Conservation (phyloP, 2,797 vertebrate species). For the Momotus momota region DNA sequence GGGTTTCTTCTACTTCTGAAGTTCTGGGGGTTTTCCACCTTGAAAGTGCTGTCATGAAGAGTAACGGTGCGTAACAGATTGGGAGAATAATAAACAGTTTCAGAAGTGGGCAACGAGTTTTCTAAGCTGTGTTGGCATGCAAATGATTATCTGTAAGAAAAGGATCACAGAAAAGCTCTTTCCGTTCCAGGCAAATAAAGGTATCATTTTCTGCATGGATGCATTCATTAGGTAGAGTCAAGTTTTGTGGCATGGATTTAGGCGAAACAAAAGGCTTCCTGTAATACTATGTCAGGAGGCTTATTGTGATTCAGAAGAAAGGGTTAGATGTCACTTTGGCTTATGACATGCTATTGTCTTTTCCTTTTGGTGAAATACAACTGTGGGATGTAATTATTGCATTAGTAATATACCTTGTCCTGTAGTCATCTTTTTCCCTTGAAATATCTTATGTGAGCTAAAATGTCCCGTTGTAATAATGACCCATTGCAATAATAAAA, state of each 20-base stretch:
- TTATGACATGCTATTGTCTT: conserved; percentile 39
- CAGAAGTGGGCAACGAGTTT: background rate
- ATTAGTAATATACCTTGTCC: conserved; percentile 9
- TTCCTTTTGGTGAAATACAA: conserved; percentile 35
- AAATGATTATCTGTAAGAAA: background rate
- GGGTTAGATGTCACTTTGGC: background rate
- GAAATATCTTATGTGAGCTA: conserved; percentile 48
- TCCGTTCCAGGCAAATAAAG: background rate
- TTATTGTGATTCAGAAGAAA: conserved; percentile 28
- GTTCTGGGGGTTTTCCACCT: rapidly evolving
- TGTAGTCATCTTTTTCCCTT: conserved; percentile 27
- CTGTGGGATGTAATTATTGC: conserved; percentile 62
- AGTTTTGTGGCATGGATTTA: background rate
- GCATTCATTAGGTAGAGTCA: background rate
- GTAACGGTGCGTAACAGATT: background rate
- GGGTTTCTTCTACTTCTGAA: background rate
- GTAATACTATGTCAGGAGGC: background rate
- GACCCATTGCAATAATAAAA: conserved; percentile 59
- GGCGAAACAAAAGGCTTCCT: background rate
- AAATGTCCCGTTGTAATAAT: conserved; percentile 45
- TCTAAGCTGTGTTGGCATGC: background rate
- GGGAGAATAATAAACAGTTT: background rate
- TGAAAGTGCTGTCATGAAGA: background rate
- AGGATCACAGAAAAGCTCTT: background rate
- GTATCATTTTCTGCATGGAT: background rate